phyloP scores from a whole-genome alignment of 1,140 invertebrate species.

The Polyergus mexicanus region DNA sequence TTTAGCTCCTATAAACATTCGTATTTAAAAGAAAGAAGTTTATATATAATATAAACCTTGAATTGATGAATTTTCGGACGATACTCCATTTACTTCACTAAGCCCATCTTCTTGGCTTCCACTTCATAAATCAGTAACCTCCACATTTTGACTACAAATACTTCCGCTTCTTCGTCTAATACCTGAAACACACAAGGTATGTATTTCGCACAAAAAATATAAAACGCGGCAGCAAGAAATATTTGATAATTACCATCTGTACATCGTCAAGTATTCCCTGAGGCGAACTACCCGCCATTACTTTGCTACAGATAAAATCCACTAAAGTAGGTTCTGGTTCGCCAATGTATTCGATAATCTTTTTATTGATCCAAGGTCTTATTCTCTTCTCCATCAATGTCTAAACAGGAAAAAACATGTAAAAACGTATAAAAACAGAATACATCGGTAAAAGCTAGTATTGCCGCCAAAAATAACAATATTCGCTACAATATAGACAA shows the following conservation, averaged over 20 bases:
- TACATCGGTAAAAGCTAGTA: neutral
- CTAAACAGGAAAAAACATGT: constrained; percentile 83
- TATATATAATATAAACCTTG: constrained; percentile 80
- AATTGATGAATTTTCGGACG: constrained; percentile 72
- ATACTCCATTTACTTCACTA: constrained; percentile 89
- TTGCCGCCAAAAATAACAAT: neutral
- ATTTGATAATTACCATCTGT: constrained; percentile 93
- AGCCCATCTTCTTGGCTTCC: constrained; percentile 97
- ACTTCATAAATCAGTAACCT: constrained; percentile 99
- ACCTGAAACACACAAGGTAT: constrained; percentile 89
- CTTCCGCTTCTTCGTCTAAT: constrained; percentile 99
- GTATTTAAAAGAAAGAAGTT: constrained; percentile 75
- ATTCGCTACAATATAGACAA: neutral
- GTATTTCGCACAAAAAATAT: neutral
- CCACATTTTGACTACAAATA: constrained; percentile 99
- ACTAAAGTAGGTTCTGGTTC: constrained; percentile 99
- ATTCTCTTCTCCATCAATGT: constrained; percentile 98
- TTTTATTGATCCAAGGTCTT: constrained; percentile 99
- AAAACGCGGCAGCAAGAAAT: neutral
- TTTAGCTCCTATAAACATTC: constrained; percentile 78
- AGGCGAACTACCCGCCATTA: constrained; percentile 96
- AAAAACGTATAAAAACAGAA: constrained; percentile 22
- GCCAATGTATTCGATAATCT: constrained; percentile 99
- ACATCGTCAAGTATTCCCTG: constrained; percentile 98
- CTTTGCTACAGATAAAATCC: constrained; percentile 99